These are phyloP conservation scores for Echeneis naucrates DNA, from an alignment of 2,797 vertebrate genomes.

Conservation along the genomic window DNA sequence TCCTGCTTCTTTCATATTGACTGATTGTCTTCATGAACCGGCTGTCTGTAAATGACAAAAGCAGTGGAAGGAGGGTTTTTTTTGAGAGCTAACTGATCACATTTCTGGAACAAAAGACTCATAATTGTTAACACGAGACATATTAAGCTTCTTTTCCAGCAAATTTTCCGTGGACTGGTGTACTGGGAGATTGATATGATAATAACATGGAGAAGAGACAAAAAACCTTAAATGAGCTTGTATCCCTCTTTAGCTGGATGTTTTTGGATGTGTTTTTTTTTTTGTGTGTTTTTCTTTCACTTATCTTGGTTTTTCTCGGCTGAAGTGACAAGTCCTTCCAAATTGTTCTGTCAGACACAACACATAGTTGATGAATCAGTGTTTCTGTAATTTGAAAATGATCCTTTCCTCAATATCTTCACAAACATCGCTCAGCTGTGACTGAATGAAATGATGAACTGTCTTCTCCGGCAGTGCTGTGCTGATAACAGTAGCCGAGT, in stretches of 20 bases:
- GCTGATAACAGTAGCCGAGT: background rate
- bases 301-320: constrained; percentile 13
- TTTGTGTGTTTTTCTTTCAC: background rate
- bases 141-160: background rate
- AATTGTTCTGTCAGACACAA: constrained; percentile 3
- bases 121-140: background rate
- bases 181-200: background rate
- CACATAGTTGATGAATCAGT: constrained; percentile 18
- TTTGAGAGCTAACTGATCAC: background rate
- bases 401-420: constrained; percentile 1
- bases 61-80: background rate
- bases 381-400: constrained; percentile 10
- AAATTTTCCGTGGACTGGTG: background rate
- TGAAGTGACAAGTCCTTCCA: constrained; percentile 5
- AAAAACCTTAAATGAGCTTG: background rate
- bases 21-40: background rate
- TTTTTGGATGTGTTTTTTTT: background rate
- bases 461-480: background rate
- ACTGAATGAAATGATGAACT: background rate
- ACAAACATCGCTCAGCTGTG: background rate
- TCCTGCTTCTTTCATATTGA: constrained; percentile 4
- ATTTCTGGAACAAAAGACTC: background rate
- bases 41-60: background rate
- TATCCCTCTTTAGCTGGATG: background rate
- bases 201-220: background rate